A percentile compares a stretch with the other conserved stretches of the same genome.
phyloP scores from a whole-genome alignment of 2,113 vertebrate genomes.

The Ptychochromis oligacanthus region DNA sequence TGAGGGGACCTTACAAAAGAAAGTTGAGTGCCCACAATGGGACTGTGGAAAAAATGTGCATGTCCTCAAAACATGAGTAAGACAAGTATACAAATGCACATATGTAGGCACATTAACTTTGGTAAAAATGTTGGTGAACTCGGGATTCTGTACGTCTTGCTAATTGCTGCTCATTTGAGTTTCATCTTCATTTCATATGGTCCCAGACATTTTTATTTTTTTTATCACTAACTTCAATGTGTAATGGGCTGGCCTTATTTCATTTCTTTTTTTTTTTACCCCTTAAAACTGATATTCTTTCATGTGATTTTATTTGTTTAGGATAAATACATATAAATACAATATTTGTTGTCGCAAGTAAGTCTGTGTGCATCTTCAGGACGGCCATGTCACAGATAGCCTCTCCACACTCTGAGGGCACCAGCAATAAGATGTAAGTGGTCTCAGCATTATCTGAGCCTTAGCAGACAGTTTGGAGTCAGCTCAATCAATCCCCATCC shows the following conservation, averaged over 20 bases:
- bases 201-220: too few relatives aligned
- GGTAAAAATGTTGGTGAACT: background rate
- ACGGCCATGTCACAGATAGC: conserved; percentile 23
- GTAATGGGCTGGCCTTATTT: too few relatives aligned
- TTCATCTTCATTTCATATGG: too few relatives aligned
- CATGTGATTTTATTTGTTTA: background rate
- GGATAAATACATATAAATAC: background rate
- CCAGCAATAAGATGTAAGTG: conserved; percentile 56
- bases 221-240: too few relatives aligned
- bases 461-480: conserved; percentile 71
- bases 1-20: too few relatives aligned
- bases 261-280: too few relatives aligned
- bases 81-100: too few relatives aligned
- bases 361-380: conserved; percentile 21
- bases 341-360: background rate
- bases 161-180: conserved; percentile 7
- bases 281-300: too few relatives aligned
- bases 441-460: conserved; percentile 72
- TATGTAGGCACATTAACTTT: too few relatives aligned
- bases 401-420: conserved; percentile 37
- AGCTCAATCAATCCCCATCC: conserved; percentile 70
- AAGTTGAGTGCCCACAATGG: too few relatives aligned
- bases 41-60: too few relatives aligned
- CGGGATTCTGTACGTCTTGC: background rate
- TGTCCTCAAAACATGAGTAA: too few relatives aligned